Evolutionary conservation across 2,113 vertebrate species (phyloP).

Genomic region (Garra rufa): DNA sequence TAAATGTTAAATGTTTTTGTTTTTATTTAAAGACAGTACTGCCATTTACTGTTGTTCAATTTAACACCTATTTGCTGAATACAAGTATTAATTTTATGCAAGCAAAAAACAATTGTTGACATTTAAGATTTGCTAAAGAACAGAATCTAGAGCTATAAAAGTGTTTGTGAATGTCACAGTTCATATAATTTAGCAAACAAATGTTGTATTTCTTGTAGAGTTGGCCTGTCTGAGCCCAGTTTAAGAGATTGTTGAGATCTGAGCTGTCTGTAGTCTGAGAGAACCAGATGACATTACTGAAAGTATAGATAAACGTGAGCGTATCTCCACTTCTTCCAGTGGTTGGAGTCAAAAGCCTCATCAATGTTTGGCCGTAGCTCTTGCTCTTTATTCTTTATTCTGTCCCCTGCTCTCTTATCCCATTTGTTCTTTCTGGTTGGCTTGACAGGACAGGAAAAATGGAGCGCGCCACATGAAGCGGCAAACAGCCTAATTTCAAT

Average conservation of each 20-base stretch:
- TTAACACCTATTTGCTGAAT: no score
- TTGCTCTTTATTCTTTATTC: neutral
- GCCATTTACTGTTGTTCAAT: no score
- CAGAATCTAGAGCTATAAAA: neutral
- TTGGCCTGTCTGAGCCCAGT: neutral
- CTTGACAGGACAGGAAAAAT: slow-evolving; percentile 46
- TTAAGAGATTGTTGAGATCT: neutral
- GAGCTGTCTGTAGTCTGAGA: neutral
- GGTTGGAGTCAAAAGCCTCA: neutral
- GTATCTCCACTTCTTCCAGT: neutral
- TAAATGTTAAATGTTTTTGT: neutral
- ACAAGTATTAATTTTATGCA: neutral
- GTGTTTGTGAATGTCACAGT: neutral
- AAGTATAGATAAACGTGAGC: neutral
- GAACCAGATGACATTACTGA: neutral
- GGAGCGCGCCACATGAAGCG: slow-evolving; percentile 46
- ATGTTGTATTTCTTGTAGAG: no score
- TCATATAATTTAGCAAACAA: neutral
- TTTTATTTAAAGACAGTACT: no score
- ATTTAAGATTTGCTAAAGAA: no score
- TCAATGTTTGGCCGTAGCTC: neutral
- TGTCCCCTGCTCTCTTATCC: neutral
- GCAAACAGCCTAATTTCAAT: slow-evolving; percentile 61
- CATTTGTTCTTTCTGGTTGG: slow-evolving; percentile 12
- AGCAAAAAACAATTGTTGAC: no score